Base-by-base conservation (phyloP, 2,113 vertebrate species). In the Panthera uncia region DNA sequence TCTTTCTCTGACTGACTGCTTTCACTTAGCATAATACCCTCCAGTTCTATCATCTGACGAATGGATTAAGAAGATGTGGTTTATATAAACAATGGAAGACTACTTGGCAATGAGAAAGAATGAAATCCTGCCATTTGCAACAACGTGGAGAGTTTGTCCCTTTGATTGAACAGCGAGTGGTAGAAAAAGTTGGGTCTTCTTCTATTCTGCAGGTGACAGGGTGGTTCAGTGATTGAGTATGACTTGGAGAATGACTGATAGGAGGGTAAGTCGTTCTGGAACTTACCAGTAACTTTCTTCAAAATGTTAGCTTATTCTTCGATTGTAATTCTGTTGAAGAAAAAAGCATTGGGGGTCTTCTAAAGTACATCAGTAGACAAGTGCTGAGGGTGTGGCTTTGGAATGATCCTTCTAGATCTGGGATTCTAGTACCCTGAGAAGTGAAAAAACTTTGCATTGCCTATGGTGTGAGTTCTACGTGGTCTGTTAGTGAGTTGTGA, bases 191-290 rank as follows among this genome's bases (percentile, higher is more conserved):
- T 25, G 19, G 50, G n/a, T 79, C 41, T 21, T 57, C 27, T 33
- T 33, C 4, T 3, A 33, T 27, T 16, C 33, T 41, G 3, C 33
- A 31, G 38, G 68, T 12, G 21, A 78, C 7, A 25, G 41, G 38
- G 19, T 29, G 45, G 69, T 13, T 3, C 55, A 29, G 23, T 3
- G 61, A 27, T 31, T 12, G 0, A 36, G 0, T 33, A 3, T n/a
- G 69, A 19, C 29, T 71, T 48, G 36, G 82, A 86, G 31, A 33
- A 50, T 2, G 33, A 15, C 1, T 1, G 21, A 5, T 0, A 18
- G 11, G n/a, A 68, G 8, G 5, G 16, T 1, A 8, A 71, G 19
- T 65, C 16, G 4, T 1, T 27, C 33, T 0, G 12, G 16, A 19
- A 41, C 29, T 83, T 78, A 38, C 15, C 12, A 65, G 36, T 2